A percentile compares a stretch with the other conserved stretches of the same genome.
Evolutionary conservation across 2,113 vertebrate species (phyloP).

Genomic region (Galeopterus variegatus): DNA sequence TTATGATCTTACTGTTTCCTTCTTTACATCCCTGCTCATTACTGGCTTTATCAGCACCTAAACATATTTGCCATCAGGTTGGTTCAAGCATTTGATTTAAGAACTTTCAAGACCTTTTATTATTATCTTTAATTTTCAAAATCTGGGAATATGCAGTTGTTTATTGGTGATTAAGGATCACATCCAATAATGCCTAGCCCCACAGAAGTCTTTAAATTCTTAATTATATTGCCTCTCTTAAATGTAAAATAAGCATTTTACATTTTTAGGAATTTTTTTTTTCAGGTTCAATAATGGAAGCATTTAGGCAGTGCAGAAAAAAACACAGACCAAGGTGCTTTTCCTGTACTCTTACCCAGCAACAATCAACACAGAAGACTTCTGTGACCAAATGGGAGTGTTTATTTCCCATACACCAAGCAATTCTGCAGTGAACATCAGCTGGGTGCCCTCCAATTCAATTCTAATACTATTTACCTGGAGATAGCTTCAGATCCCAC

Average conservation of each 20-base stretch:
- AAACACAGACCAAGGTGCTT: no score
- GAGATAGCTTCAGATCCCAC: no score
- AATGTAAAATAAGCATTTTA: neutral
- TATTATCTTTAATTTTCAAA: neutral
- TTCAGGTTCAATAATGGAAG: neutral
- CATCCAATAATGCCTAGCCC: neutral
- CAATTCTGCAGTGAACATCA: no score
- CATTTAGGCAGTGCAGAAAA: slow-evolving; percentile 64
- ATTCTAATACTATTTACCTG: no score
- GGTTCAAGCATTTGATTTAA: neutral
- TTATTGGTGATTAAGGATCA: neutral
- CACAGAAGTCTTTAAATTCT: neutral
- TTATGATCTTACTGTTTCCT: neutral
- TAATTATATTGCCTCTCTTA: neutral
- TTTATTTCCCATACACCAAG: no score
- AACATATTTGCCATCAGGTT: neutral
- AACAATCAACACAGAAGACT: no score
- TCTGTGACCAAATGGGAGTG: no score
- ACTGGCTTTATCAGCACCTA: neutral
- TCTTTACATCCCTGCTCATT: neutral
- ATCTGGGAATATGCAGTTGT: neutral
- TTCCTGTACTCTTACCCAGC: no score
- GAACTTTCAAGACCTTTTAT: neutral
- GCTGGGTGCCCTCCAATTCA: no score
- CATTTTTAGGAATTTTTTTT: neutral